Conservation (phyloP, 2,888 invertebrate genomes). For the Erebia palarica region DNA sequence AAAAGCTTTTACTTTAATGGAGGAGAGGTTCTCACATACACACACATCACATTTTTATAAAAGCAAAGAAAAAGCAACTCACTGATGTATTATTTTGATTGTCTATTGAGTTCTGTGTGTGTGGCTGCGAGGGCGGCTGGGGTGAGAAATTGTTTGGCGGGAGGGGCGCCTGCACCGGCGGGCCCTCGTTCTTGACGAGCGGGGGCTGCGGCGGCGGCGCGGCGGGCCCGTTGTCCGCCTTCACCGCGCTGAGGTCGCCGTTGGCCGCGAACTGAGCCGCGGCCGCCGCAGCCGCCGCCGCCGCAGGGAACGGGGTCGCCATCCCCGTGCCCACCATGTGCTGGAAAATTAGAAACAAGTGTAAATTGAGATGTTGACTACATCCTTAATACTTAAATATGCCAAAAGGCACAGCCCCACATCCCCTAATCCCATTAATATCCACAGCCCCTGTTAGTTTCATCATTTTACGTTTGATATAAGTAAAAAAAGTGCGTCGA, state of each 20-base stretch:
- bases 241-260: constrained; percentile 79
- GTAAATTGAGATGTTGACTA: not conserved
- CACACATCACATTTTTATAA: not conserved
- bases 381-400: no score
- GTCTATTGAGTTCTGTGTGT: constrained; percentile 82
- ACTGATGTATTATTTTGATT: constrained; percentile 79
- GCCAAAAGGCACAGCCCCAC: no score
- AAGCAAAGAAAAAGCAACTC: constrained; percentile 44
- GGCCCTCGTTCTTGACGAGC: constrained; percentile 81
- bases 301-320: constrained; percentile 87
- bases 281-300: constrained; percentile 84
- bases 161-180: constrained; percentile 70
- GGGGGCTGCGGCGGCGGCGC: constrained; percentile 68
- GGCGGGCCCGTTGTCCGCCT: constrained; percentile 72
- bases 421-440: no score
- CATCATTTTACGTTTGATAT: no score
- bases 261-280: constrained; percentile 83
- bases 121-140: constrained; percentile 69
- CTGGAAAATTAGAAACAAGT: constrained; percentile 79
- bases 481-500: not conserved
- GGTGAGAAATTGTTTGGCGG: constrained; percentile 76
- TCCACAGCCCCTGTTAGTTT: no score
- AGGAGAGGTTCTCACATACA: no score
- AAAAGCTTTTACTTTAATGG: no score
- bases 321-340: constrained; percentile 97